Percentiles rank a stretch among this genome's conserved stretches.
These are phyloP conservation scores for Ceratina japonica DNA, from an alignment of 1,140 invertebrate species.

Conservation along the genomic window DNA sequence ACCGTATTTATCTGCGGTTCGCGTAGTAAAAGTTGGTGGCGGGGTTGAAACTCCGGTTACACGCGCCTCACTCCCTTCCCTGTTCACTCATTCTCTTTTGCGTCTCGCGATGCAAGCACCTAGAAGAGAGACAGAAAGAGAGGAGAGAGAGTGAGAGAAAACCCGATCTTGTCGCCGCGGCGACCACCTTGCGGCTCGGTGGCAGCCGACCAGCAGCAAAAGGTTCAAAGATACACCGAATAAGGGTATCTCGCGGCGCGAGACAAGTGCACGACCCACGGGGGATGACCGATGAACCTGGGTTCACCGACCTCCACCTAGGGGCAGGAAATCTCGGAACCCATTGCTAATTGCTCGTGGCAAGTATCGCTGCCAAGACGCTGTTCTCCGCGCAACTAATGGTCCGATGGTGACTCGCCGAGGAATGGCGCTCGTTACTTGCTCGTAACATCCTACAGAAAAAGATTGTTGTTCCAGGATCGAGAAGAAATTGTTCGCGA, in stretches of 20 bases:
- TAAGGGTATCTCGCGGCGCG: conserved; percentile 71
- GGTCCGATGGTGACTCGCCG: background rate
- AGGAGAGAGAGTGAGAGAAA: no score
- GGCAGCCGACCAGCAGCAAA: conserved; percentile 35
- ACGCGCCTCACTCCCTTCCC: background rate
- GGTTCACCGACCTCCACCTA: conserved; percentile 65
- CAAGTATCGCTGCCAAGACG: conserved; percentile 11
- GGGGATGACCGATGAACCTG: conserved; percentile 71
- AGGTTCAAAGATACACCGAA: conserved; percentile 69
- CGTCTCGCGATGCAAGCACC: no score
- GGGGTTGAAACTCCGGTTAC: no score
- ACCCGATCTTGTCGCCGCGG: background rate
- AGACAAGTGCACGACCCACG: conserved; percentile 72
- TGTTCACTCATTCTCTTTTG: background rate
- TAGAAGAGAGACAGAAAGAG: no score
- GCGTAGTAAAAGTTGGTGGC: no score
- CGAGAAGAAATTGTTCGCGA: no score
- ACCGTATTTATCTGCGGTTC: no score
- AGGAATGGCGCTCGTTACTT: background rate
- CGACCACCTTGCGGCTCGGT: conserved; percentile 22
- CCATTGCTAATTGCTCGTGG: conserved; percentile 41
- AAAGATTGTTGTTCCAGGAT: no score
- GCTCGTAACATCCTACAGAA: no score
- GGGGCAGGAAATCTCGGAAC: conserved; percentile 38
- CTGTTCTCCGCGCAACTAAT: conserved; percentile 21